Conservation (phyloP, 2,113 vertebrate species). For the Mesoclemmys tuberculata region DNA sequence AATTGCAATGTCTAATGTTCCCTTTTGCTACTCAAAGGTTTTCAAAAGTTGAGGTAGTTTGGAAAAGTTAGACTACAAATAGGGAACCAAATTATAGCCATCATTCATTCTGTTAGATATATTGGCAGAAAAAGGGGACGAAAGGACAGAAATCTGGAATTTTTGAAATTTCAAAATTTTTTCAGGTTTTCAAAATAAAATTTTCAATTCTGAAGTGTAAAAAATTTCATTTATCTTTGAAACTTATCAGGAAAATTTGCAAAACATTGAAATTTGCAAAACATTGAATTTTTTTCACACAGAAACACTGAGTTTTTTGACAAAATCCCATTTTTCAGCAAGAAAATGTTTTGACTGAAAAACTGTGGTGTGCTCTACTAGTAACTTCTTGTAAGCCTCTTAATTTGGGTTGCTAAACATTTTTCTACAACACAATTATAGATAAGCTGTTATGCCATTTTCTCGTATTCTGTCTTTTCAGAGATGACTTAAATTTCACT, state of each 20-base stretch:
- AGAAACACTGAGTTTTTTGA: not conserved
- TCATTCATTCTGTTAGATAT: not conserved
- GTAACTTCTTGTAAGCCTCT: not conserved
- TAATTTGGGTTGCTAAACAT: not conserved
- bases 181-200: not conserved
- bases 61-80: not conserved
- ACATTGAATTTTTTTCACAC: not conserved
- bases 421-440: not conserved
- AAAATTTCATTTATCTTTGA: not conserved
- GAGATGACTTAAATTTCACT: not conserved
- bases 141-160: not conserved
- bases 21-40: not conserved
- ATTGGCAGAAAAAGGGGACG: not conserved
- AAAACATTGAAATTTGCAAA: not conserved
- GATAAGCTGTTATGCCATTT: no score
- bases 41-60: not conserved
- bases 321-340: no score
- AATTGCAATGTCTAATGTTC: conserved; percentile 33
- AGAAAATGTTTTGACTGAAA: no score
- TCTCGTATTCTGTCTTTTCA: not conserved
- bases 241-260: not conserved
- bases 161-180: not conserved
- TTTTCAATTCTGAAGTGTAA: not conserved
- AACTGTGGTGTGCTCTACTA: no score
- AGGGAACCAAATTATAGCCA: not conserved